phyloP scores from a whole-genome alignment of 1,140 invertebrate genomes.

The Neoseiulus cucumeris region DNA sequence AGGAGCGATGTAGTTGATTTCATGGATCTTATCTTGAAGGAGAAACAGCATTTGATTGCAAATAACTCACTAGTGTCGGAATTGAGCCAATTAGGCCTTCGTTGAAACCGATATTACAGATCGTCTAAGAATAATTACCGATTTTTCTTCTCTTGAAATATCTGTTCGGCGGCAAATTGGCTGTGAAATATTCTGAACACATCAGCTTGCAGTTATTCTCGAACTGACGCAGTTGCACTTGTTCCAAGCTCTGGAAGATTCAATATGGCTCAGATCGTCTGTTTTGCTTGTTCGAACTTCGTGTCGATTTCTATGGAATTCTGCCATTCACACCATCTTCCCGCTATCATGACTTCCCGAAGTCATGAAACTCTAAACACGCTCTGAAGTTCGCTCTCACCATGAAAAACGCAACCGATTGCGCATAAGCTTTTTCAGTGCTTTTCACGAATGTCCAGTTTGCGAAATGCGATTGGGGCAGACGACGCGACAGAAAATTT shows the following conservation, averaged over 20 bases:
- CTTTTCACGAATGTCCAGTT: not conserved
- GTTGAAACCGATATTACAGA: too few relatives aligned
- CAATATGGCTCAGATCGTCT: too few relatives aligned
- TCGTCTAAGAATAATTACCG: not conserved
- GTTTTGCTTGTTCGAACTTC: too few relatives aligned
- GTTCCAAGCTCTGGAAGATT: not conserved
- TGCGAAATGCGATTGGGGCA: slow-evolving; percentile 6
- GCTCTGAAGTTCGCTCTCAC: not conserved
- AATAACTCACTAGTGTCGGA: not conserved
- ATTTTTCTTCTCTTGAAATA: not conserved
- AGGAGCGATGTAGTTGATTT: not conserved
- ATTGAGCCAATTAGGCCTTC: too few relatives aligned
- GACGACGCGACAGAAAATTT: not conserved
- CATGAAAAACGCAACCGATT: not conserved
- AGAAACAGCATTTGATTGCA: too few relatives aligned
- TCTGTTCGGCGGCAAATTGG: not conserved
- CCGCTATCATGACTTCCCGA: too few relatives aligned
- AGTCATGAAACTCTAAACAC: too few relatives aligned
- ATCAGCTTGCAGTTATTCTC: slow-evolving; percentile 9
- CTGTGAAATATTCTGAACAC: not conserved
- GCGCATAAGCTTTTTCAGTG: not conserved
- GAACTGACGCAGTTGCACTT: not conserved
- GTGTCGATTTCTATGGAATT: too few relatives aligned
- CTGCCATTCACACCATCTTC: too few relatives aligned
- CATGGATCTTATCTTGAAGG: not conserved